Percentiles rank a stretch among this genome's conserved stretches.
Evolutionary conservation across 2,888 invertebrate species (phyloP).

Genomic region (Geophilus truncorum): DNA sequence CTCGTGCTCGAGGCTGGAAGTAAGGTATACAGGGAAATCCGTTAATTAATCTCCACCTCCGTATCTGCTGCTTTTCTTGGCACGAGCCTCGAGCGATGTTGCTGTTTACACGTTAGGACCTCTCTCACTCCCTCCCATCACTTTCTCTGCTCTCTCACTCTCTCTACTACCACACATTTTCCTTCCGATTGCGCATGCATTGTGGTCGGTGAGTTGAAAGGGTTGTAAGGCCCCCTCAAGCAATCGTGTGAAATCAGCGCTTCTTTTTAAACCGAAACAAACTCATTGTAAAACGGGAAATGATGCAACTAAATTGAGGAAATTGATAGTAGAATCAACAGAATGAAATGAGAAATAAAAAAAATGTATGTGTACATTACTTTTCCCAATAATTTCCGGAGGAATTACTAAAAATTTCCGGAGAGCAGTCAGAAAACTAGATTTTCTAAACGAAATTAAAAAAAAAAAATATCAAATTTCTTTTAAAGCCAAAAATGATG

Average conservation of each 20-base stretch:
- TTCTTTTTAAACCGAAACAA: not conserved
- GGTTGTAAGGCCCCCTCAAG: not conserved
- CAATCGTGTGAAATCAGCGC: not conserved
- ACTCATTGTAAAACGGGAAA: not conserved
- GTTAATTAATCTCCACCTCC: conserved; percentile 13
- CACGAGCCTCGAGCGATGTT: not conserved
- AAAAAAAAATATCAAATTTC: no score
- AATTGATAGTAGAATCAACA: not conserved
- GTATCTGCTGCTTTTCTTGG: conserved; percentile 1
- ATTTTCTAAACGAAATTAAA: no score
- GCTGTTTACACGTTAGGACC: conserved; percentile 7
- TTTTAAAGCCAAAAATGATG: no score
- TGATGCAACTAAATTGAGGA: not conserved
- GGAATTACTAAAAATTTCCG: no score
- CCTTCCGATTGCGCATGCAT: conserved; percentile 20
- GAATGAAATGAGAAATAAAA: not conserved
- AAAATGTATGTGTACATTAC: no score
- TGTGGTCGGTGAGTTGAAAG: conserved; percentile 24
- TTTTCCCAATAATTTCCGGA: no score
- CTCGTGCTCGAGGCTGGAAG: not conserved
- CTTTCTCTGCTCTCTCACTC: not conserved
- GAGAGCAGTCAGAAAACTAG: no score
- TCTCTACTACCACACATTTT: conserved; percentile 13
- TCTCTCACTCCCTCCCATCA: not conserved
- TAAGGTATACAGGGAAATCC: not conserved